phyloP scores from a whole-genome alignment of 2,888 invertebrate species.

The Trissolcus brochymenae region DNA sequence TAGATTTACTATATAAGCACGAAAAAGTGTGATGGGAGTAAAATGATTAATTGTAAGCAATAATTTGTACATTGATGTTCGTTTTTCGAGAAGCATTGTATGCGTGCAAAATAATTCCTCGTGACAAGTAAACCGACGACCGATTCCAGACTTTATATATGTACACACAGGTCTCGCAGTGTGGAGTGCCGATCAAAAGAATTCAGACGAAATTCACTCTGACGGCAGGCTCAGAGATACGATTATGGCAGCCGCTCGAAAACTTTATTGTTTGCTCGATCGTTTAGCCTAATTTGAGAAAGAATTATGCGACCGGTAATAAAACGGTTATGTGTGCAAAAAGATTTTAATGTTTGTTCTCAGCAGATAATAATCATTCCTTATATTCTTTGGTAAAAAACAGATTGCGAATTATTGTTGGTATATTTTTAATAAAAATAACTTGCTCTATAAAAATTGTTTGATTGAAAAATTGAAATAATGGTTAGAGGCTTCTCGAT shows the following conservation, averaged over 20 bases:
- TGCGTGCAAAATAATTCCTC: slow-evolving; percentile 21
- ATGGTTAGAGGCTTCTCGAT: too few relatives aligned
- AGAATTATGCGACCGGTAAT: background rate
- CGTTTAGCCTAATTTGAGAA: background rate
- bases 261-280: background rate
- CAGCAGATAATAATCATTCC: too few relatives aligned
- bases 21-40: slow-evolving; percentile 6
- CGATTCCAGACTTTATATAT: slow-evolving; percentile 29
- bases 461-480: too few relatives aligned
- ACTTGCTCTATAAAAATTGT: too few relatives aligned
- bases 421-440: too few relatives aligned
- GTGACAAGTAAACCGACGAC: slow-evolving; percentile 41
- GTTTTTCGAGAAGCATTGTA: slow-evolving; percentile 5
- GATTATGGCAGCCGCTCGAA: background rate
- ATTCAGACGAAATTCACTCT: slow-evolving; percentile 5
- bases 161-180: slow-evolving; percentile 40
- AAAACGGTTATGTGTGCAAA: too few relatives aligned
- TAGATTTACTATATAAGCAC: too few relatives aligned
- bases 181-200: slow-evolving; percentile 13
- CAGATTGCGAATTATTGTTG: too few relatives aligned
- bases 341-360: too few relatives aligned
- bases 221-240: background rate
- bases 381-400: too few relatives aligned
- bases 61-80: slow-evolving; percentile 35
- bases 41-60: slow-evolving; percentile 21